Evolutionary conservation across 2,888 invertebrate genomes (phyloP), one percentile per base, ranked within the genome.

Genomic region (Rosalia funebris): DNA sequence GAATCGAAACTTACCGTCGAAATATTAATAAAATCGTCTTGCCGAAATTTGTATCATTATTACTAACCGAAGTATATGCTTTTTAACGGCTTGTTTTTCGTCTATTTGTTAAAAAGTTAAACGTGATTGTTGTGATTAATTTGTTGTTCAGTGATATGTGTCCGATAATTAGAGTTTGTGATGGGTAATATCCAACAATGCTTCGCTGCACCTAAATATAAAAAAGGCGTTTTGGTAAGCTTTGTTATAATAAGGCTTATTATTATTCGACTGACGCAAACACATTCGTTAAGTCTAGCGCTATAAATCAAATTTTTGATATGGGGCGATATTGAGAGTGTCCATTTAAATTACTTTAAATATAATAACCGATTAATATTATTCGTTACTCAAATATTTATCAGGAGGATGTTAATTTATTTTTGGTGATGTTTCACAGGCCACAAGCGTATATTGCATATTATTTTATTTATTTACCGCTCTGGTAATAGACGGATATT

Each of bases 111-210:
- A 1, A n/a, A 16, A 48, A n/a, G n/a, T 48, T 11, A 10, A 37
- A 19, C 17, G 48, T 39, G 19, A 9, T 37, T 50, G 19, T 50
- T 37, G 37, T 50, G 37, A 20, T 15, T 20, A 14, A 11, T 31
- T n/a, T 31, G 15, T 31, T 20, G 16, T 36, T 41, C 14, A 41
- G 52, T 41, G 39, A 52, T 34, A 34, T 52, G 52, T 52, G 52
- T 25, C 10, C 52, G 31, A 16, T 41, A 11, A 5, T 46, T 11
- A 31, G 20, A 32, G 31, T 31, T 52, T 63, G 70, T 74, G 65
- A 76, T 76, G 76, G 76, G 76, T 66, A 76, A 76, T 62, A 65
- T 75, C 61, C 76, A 75, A 60, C 72, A 75, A 70, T 76, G 76
- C 53, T 75, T 76, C 47, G 68, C 71, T 17, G 72, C 72, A 15